Conservation (phyloP, 1,140 invertebrate genomes). For the Papilio glaucus region DNA sequence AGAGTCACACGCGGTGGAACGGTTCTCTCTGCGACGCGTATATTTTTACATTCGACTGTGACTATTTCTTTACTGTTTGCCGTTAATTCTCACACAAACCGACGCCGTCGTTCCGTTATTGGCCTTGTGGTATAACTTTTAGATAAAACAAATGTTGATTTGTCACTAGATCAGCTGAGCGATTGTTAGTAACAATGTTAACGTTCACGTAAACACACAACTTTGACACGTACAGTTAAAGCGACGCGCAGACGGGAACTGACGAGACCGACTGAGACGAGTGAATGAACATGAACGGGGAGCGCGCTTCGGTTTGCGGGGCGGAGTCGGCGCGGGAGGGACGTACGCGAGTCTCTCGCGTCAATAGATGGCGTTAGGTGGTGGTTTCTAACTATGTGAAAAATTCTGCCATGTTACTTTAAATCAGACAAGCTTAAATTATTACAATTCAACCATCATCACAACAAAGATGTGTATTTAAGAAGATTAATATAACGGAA, state of each 20-base stretch:
- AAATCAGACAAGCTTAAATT: background rate
- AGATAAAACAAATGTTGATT: constrained; percentile 40
- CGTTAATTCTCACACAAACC: constrained; percentile 45
- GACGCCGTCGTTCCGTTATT: background rate
- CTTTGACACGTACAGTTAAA: constrained; percentile 39
- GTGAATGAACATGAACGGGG: constrained; percentile 69
- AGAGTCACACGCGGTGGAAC: constrained; percentile 74
- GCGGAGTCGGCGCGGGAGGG: constrained; percentile 45
- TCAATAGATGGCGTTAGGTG: constrained; percentile 67
- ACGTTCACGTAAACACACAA: constrained; percentile 53
- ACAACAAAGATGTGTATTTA: background rate
- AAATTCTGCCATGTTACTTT: background rate
- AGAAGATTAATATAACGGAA: background rate
- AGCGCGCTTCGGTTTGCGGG: constrained; percentile 46
- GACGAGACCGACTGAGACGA: constrained; percentile 54
- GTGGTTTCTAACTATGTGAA: constrained; percentile 28
- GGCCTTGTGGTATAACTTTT: background rate
- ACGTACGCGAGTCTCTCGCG: background rate
- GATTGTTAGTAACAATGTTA: constrained; percentile 77
- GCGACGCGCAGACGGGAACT: constrained; percentile 66
- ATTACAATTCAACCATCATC: background rate
- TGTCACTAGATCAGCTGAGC: constrained; percentile 77
- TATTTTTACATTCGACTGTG: constrained; percentile 75
- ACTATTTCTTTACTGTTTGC: constrained; percentile 66
- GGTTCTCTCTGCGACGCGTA: constrained; percentile 73